These are phyloP conservation scores for Lonchura striata DNA, from an alignment of 2,113 vertebrate species.

Conservation along the genomic window DNA sequence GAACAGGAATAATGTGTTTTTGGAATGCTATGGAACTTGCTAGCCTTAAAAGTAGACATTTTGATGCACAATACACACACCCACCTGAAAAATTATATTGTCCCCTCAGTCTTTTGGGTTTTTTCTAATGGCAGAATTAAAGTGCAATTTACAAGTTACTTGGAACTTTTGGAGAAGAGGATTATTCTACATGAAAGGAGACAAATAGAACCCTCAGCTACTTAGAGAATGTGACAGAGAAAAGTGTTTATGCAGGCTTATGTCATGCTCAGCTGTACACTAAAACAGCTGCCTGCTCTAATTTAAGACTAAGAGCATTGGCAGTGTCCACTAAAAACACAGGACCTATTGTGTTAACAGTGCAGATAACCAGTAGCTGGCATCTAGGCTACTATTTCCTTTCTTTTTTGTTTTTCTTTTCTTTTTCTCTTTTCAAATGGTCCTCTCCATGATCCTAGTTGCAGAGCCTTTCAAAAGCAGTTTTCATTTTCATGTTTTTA, in stretches of 20 bases:
- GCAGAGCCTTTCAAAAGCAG: background rate
- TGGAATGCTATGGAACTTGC: background rate
- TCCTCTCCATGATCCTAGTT: background rate
- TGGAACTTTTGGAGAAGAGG: background rate
- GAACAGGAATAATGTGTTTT: background rate
- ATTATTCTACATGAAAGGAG: background rate
- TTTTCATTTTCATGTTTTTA: background rate
- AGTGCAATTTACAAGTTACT: background rate
- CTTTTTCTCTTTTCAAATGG: no score
- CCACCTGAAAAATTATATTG: background rate
- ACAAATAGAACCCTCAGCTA: background rate
- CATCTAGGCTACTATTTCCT: background rate
- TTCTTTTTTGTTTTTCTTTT: background rate
- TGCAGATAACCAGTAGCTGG: background rate
- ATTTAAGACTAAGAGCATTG: constrained; percentile 47
- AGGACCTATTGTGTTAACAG: constrained; percentile 30
- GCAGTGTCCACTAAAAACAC: constrained; percentile 30
- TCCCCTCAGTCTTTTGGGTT: background rate
- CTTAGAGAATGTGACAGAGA: constrained; percentile 28
- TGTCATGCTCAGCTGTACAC: constrained; percentile 61
- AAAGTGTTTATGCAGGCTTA: constrained; percentile 49
- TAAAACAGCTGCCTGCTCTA: constrained; percentile 64
- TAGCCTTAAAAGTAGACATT: background rate
- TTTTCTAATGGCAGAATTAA: background rate
- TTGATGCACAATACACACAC: background rate